phyloP scores from a whole-genome alignment of 2,888 invertebrate species.

The Coenonympha arcania region DNA sequence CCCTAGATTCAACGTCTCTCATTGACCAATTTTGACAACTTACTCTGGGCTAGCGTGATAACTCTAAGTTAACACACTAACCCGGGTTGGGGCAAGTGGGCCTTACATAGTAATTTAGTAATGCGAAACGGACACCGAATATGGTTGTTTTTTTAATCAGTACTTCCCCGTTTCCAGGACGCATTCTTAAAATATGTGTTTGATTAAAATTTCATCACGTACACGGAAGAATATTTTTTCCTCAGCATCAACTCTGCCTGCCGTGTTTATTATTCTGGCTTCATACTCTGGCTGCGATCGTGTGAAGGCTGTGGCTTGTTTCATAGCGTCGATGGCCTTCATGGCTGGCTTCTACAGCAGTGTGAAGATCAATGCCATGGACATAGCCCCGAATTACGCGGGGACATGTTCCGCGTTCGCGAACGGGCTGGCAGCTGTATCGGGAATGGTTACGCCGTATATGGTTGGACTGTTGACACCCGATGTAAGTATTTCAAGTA shows the following conservation, averaged over 20 bases:
- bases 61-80: too few species aligned
- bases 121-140: too few species aligned
- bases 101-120: too few species aligned
- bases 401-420: conserved; percentile 78
- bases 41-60: too few species aligned
- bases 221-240: conserved; percentile 36
- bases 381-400: conserved; percentile 77
- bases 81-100: too few species aligned
- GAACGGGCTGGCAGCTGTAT: conserved; percentile 76
- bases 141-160: too few species aligned
- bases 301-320: conserved; percentile 63
- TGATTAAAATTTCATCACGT: conserved; percentile 31
- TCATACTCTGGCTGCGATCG: conserved; percentile 77
- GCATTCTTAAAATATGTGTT: conserved; percentile 28
- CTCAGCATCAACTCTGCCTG: conserved; percentile 77
- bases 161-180: neutral
- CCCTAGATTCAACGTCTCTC: too few species aligned
- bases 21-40: too few species aligned
- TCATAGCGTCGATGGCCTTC: conserved; percentile 76
- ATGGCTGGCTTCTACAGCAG: conserved; percentile 82
- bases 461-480: conserved; percentile 75
- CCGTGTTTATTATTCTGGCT: conserved; percentile 76
- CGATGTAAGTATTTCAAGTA: conserved; percentile 73
- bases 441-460: conserved; percentile 77
- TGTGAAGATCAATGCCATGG: conserved; percentile 78